These are phyloP conservation scores for Leptopilina syphax DNA, from an alignment of 2,888 invertebrate genomes.

Conservation along the genomic window DNA sequence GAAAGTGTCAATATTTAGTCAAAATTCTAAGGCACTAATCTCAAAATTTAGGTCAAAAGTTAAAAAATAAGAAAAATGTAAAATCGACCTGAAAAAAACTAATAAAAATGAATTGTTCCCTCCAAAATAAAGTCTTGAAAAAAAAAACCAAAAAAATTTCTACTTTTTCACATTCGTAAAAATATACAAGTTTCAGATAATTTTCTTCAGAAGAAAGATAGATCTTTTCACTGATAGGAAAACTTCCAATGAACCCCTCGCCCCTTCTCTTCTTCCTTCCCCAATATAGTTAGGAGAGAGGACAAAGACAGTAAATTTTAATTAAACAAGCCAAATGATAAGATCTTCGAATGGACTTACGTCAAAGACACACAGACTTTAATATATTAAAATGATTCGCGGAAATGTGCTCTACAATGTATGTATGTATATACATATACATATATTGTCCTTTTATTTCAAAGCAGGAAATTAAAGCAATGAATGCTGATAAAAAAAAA, in stretches of 20 bases:
- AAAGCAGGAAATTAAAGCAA: conserved; percentile 35
- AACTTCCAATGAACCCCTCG: background rate
- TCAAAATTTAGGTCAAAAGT: too few species aligned
- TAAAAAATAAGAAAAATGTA: too few species aligned
- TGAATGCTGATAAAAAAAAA: conserved; percentile 24
- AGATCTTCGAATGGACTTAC: conserved; percentile 20
- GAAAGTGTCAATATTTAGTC: too few species aligned
- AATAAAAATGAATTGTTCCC: too few species aligned
- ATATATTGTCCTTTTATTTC: conserved; percentile 37
- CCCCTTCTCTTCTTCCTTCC: too few species aligned
- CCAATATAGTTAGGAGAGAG: background rate
- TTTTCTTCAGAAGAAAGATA: background rate
- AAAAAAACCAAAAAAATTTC: too few species aligned
- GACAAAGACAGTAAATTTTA: conserved; percentile 39
- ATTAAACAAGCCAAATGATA: conserved; percentile 26
- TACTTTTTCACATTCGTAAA: too few species aligned
- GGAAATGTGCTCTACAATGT: conserved; percentile 5
- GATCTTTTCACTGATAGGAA: conserved; percentile 35
- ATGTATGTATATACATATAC: too few species aligned
- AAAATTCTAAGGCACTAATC: too few species aligned
- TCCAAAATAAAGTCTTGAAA: too few species aligned
- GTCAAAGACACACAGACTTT: conserved; percentile 20
- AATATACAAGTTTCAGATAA: background rate
- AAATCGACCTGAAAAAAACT: too few species aligned
- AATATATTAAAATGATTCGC: conserved; percentile 31